Base-by-base conservation (phyloP, 2,113 vertebrate species). In the Lycaon pictus region DNA sequence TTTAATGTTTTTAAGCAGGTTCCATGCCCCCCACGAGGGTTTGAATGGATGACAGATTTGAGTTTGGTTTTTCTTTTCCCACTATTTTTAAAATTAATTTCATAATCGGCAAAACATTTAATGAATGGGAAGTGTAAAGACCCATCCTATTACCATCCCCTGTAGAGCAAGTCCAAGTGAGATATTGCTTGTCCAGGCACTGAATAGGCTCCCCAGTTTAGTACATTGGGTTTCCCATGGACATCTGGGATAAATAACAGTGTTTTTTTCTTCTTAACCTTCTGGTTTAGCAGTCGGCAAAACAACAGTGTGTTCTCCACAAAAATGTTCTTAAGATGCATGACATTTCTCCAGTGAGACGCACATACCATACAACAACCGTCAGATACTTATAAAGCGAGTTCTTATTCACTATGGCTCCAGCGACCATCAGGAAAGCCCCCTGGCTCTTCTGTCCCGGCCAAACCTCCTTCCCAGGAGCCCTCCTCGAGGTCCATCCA, bases 191-290 rank as follows among this genome's bases (percentile, higher is more conserved):
- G 93, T 91, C 23, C 69, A 92, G 48, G 32, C 23, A 65, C 25
- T 81, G 22, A 97, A 77, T 22, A 72, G 48, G 11, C 80, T 93
- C 79, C 87, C 22, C 51, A 83, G 43, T 88, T 90, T 93, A 81
- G 48, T 20, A 55, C 58, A 71, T 0, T 90, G 67, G 32, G 58
- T 93, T 96, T 97, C n/a, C 55, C 88, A 74, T 62, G 88, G 71
- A 95, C 81, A 95, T 93, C 93, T 97, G 97, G 82, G 76, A 95
- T 91, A 88, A 95, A 96, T 81, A 96, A 93, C 27, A 77, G 22
- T 51, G 55, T 72, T 51, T 25, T 92, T 90, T 92, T 67, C 37
- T 72, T 37, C 51, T 95, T 79, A 88, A 88, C 35, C 58, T 96
- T 93, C 96, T 97, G 83, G 76, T 48, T 97, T 97, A 71, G 69